phyloP scores from a whole-genome alignment of 2,888 invertebrate species.

The Halictus ligatus region DNA sequence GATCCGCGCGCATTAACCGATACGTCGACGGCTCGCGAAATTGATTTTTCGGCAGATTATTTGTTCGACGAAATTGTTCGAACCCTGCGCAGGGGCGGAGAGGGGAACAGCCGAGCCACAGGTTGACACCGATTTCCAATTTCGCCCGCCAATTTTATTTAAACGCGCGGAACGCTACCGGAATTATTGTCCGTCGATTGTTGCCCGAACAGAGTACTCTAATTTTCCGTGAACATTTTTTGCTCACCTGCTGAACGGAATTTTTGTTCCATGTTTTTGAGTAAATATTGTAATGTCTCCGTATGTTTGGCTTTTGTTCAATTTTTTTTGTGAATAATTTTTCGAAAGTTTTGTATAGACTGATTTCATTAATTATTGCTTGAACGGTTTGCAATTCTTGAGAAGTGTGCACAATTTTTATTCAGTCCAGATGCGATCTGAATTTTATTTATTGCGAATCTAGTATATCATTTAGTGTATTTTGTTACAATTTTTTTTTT shows the following conservation, averaged over 20 bases:
- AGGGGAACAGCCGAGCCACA: constrained; percentile 19
- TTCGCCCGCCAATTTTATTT: constrained; percentile 6
- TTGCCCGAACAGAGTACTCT: neutral
- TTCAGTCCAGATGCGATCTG: too few relatives aligned
- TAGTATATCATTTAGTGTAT: neutral
- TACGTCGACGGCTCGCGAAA: constrained; percentile 4
- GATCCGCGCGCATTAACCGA: constrained; percentile 15
- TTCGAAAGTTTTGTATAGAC: too few relatives aligned
- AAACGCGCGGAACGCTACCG: neutral
- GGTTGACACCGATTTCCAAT: constrained; percentile 32
- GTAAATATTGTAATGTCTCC: too few relatives aligned
- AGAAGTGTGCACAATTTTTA: too few relatives aligned
- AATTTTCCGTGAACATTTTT: neutral
- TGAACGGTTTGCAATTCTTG: too few relatives aligned
- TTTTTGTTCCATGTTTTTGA: neutral
- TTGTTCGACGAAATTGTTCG: neutral
- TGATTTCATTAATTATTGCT: too few relatives aligned
- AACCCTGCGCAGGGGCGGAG: neutral
- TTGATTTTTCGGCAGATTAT: constrained; percentile 47
- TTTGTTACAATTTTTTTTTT: neutral
- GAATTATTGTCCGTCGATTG: neutral
- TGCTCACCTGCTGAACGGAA: neutral
- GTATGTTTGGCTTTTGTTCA: neutral
- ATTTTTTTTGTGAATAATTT: too few relatives aligned
- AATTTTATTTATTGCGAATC: too few relatives aligned